Conservation (phyloP, 1,140 invertebrate species). For the Aphis gossypii region DNA sequence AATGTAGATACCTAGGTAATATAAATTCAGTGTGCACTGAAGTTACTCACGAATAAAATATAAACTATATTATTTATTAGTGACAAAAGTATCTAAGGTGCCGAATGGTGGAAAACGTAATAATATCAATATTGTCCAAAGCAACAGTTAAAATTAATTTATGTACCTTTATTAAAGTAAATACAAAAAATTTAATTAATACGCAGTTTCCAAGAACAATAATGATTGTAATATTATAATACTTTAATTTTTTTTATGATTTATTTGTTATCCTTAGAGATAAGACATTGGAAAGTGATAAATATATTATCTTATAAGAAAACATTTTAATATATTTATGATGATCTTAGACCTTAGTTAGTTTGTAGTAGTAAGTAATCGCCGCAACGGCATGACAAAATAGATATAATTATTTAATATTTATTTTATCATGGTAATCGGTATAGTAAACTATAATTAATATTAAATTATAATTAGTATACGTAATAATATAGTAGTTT, state of each 20-base stretch:
- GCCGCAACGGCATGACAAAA: background rate
- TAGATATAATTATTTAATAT: background rate
- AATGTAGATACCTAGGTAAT: too few species aligned
- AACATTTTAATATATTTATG: background rate
- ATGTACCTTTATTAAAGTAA: too few species aligned
- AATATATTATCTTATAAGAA: background rate
- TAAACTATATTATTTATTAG: too few species aligned
- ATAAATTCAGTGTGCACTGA: too few species aligned
- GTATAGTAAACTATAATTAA: background rate
- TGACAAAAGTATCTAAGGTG: too few species aligned
- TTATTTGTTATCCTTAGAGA: background rate
- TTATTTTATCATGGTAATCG: background rate
- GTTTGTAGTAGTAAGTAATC: background rate
- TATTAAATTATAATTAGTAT: background rate
- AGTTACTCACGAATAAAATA: too few species aligned
- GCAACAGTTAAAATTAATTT: too few species aligned
- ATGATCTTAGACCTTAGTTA: background rate
- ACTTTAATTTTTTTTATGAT: background rate
- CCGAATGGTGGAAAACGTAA: too few species aligned
- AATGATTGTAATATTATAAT: background rate
- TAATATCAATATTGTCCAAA: too few species aligned
- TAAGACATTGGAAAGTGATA: conserved; percentile 4
- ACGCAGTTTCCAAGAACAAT: too few species aligned
- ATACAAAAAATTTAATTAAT: too few species aligned
- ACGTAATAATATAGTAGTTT: background rate